Base-by-base conservation (phyloP, 2,113 vertebrate genomes). In the Promerops cafer region DNA sequence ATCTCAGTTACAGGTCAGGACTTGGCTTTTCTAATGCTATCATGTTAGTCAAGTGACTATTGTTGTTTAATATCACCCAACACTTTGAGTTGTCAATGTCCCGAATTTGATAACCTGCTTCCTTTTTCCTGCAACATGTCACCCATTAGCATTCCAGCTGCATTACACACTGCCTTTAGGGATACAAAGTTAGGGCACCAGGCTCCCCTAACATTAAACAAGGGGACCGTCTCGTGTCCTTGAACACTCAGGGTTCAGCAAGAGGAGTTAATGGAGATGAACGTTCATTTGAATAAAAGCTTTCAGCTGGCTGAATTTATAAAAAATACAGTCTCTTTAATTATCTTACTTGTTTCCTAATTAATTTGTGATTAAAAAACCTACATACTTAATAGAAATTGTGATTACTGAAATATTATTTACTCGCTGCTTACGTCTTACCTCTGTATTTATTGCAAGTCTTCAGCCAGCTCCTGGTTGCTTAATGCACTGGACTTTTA, bases 101-200 rank as follows among this genome's bases (percentile, higher is more conserved):
- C 83, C 49, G 3, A 86, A 79, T 84, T 89, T 84, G 95, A 97
- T 97, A 97, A 95, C 61, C 85, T 83, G 90, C 72, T 96, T 96
- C 90, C 90, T 95, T 82, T 84, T 94, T 53, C 90, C 92, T 94
- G 93, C 93, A 94, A n/a, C 83, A 33, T 93, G 93, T 94, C 92
- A 96, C 26, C 56, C 90, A 56, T 94, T 97, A 89, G 94, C 95
- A 97, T 96, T 97, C 96, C 95, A 97, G 33, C 27, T 81, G 45
- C 88, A 94, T 96, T 96, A 87, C 80, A 72, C 40, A n/a, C 31
- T 74, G 77, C 85, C 35, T 92, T 88, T 64, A 63, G 54, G 47
- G 80, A 77, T 57, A 85, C 77, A 93, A 94, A 91, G 68, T 93
- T 89, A 87, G 88, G 57, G 85, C 82, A 95, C 45, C 47, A 64